Evolutionary conservation across 2,113 vertebrate species (phyloP).

Genomic region (Anoura caudifer): DNA sequence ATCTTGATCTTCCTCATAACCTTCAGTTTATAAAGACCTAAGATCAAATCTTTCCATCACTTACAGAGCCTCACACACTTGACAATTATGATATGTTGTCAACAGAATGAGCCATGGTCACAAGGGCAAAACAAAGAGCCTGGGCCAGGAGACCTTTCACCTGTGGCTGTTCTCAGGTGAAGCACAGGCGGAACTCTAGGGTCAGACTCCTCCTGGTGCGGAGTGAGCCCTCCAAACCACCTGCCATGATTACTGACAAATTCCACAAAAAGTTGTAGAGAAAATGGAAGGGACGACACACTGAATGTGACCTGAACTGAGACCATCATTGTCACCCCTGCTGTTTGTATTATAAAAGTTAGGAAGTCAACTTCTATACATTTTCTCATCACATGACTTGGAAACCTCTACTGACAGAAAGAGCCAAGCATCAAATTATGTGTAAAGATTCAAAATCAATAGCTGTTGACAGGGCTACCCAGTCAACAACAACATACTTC

Average conservation of each 20-base stretch:
- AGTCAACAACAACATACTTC: conserved; percentile 43
- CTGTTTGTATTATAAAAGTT: background rate
- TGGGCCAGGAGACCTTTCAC: background rate
- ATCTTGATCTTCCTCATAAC: background rate
- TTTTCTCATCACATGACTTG: background rate
- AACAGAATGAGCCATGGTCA: background rate
- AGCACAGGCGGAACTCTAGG: background rate
- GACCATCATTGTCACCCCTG: background rate
- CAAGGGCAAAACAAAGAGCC: background rate
- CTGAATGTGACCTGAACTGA: background rate
- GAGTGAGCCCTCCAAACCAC: background rate
- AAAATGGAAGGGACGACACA: background rate
- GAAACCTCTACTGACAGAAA: conserved; percentile 28
- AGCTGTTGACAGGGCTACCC: background rate
- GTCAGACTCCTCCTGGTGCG: no score
- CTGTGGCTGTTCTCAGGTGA: background rate
- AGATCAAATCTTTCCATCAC: background rate
- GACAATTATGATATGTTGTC: background rate
- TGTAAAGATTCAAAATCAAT: conserved; percentile 46
- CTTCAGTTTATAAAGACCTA: background rate
- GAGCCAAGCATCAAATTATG: background rate
- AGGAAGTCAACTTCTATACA: background rate
- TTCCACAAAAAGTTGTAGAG: background rate
- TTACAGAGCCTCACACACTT: background rate
- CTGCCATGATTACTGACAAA: background rate